Base-by-base conservation (phyloP, 1,140 invertebrate genomes). In the Tyrophagus putrescentiae region DNA sequence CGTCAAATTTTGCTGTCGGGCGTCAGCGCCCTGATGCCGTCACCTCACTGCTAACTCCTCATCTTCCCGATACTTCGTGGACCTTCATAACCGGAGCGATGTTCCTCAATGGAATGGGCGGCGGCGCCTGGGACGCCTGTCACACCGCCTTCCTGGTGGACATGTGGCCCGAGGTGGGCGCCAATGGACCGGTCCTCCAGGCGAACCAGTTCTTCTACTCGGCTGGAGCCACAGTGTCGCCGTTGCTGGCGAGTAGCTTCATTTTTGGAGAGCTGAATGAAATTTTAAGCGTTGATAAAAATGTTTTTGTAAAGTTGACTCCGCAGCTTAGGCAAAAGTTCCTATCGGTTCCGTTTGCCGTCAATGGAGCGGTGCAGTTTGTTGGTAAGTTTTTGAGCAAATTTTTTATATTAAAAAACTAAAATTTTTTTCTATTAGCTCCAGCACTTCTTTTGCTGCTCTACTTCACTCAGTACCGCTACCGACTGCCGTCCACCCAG, bases 141-240 rank as follows among this genome's bases (percentile, higher is more conserved):
- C 23, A 6, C 21, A 48, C 18, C 31, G 18, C 18, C 9, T 48
- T 21, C 21, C 31, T 48, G 45, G 45, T 48, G 7, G 45, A 48
- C 21, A 57, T 57, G 56, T 57, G 56, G 56, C 56, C 31, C 25
- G n/a, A n/a, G n/a, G n/a, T n/a, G n/a, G 13, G 16, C 23, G 32
- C 23, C 4, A 57, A 33, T 57, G 7, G 33, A 52, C 33, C 56
- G 25, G 6, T 57, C 9, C 13, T 57, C 9, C 56, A 57, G 21
- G 28, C 32, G 13, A 52, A 6, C 21, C 56, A 57, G 44, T 57
- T 57, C 44, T 5, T 57, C 16, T 57, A 57, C 44, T 33, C 33
- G 13, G 21, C 44, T 6, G 56, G 56, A 6, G 21, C 56, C 5
- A 41, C 31, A 6, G 28, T 41, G 7, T 29, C 31, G 6, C 56